These are phyloP conservation scores for Agrotis clavis DNA, from an alignment of 2,888 invertebrate genomes.

Conservation along the genomic window DNA sequence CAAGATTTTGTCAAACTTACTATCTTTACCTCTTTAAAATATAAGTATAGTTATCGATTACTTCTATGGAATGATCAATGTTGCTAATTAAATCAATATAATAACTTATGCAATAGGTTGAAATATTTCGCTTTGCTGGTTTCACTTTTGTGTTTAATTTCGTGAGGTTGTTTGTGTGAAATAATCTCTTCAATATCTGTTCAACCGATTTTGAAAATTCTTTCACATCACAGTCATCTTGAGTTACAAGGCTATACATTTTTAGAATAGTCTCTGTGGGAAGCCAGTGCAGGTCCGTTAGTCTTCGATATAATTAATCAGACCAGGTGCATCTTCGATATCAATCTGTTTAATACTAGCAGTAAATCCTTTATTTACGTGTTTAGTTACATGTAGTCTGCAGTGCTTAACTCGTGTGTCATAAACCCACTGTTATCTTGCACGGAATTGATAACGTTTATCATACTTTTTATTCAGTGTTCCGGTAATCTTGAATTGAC, in stretches of 20 bases:
- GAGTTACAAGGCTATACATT: no score
- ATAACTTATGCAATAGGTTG: background rate
- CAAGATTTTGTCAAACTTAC: no score
- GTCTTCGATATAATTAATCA: background rate
- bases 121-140: background rate
- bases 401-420: constrained; percentile 16
- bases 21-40: no score
- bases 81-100: background rate
- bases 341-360: background rate
- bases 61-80: background rate
- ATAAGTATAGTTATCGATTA: background rate
- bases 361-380: constrained; percentile 44
- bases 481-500: constrained; percentile 15
- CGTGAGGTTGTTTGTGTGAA: no score
- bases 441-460: constrained; percentile 47
- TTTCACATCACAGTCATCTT: no score
- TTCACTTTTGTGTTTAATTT: background rate
- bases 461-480: constrained; percentile 26
- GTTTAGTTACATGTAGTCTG: constrained; percentile 51
- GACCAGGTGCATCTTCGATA: constrained; percentile 14
- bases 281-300: no score
- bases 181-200: no score
- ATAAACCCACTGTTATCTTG: constrained; percentile 36
- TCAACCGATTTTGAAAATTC: no score
- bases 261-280: no score